Conservation (phyloP, 2,797 vertebrate genomes). For the Halcyon smyrnensis region DNA sequence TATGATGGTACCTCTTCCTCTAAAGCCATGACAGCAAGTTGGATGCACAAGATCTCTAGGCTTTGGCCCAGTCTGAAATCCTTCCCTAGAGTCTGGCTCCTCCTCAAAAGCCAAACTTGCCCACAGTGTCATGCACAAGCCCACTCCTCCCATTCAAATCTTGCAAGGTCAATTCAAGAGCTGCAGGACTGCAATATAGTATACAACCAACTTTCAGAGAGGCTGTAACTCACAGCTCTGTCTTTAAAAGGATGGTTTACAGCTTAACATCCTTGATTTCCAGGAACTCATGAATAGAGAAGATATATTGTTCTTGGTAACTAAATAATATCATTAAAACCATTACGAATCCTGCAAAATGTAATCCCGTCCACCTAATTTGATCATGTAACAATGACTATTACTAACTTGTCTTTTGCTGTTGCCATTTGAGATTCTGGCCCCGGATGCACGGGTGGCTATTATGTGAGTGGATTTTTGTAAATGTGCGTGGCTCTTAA, state of each 20-base stretch:
- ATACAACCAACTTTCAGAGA: not conserved
- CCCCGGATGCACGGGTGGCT: not conserved
- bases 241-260: conserved; percentile 16
- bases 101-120: not conserved
- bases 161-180: not conserved
- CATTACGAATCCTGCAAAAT: conserved; percentile 31
- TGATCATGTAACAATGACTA: conserved; percentile 44
- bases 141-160: not conserved
- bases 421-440: conserved; percentile 48
- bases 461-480: conserved; percentile 11
- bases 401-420: conserved; percentile 42
- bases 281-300: conserved; percentile 50
- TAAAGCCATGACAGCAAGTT: not conserved
- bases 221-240: not conserved
- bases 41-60: not conserved
- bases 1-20: not conserved
- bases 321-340: conserved; percentile 53
- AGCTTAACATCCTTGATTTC: conserved; percentile 20
- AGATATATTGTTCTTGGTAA: conserved; percentile 49
- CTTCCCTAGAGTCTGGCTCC: not conserved
- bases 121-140: not conserved
- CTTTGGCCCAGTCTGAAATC: not conserved
- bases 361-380: conserved; percentile 52
- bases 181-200: not conserved
- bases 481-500: not conserved